A percentile compares a stretch with the other conserved stretches of the same genome.
phyloP scores from a whole-genome alignment of 2,888 invertebrate species.

The Syrista parreyssii region DNA sequence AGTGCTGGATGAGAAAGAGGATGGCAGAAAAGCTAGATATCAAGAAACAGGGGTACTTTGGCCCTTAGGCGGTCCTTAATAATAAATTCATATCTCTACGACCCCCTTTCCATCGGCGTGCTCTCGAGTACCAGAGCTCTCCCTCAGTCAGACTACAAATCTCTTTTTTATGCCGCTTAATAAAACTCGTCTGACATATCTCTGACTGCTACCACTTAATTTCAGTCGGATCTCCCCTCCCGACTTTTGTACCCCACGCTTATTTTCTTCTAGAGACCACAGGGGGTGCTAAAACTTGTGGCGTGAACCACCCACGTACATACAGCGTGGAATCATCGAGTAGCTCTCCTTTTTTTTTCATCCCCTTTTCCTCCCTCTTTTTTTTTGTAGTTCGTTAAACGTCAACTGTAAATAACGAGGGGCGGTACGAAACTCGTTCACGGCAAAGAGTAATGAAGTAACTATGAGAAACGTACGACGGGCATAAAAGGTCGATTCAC shows the following conservation, averaged over 20 bases:
- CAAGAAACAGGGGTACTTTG: constrained; percentile 57
- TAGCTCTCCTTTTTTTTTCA: constrained; percentile 10
- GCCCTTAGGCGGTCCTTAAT: constrained; percentile 61
- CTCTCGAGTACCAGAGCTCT: constrained; percentile 20
- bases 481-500: not conserved
- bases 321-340: not conserved
- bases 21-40: constrained; percentile 42
- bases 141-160: constrained; percentile 57
- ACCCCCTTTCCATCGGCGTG: constrained; percentile 38
- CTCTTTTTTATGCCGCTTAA: constrained; percentile 65
- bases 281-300: not conserved
- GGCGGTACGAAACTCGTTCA: not conserved
- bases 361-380: constrained; percentile 3
- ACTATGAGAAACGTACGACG: not conserved
- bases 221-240: constrained; percentile 36
- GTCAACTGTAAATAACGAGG: constrained; percentile 2
- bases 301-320: not conserved
- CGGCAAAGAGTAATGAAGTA: not conserved
- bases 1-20: constrained; percentile 6
- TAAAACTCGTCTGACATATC: constrained; percentile 66
- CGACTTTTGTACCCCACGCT: constrained; percentile 20
- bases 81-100: constrained; percentile 64
- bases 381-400: constrained; percentile 7
- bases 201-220: constrained; percentile 66
- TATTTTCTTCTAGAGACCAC: constrained; percentile 21